Conservation (phyloP, 2,113 vertebrate genomes). For the Xyrauchen texanus region DNA sequence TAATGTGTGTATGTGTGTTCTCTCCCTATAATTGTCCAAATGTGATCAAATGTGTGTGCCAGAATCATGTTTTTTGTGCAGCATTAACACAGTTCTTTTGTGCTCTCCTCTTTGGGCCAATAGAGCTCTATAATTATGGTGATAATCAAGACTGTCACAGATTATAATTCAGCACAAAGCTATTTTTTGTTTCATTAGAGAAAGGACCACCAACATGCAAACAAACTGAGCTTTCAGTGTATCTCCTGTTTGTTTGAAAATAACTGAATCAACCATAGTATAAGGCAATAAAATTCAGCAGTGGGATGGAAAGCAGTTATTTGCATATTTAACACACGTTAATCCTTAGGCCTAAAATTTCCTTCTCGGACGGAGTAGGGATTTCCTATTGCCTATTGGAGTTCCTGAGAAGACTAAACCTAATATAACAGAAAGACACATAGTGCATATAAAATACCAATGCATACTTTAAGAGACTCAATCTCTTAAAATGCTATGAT, state of each 20-base stretch:
- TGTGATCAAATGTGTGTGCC: conserved; percentile 64
- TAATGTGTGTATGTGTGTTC: conserved; percentile 58
- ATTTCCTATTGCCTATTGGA: not conserved
- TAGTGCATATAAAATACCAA: no score
- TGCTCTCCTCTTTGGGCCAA: conserved; percentile 63
- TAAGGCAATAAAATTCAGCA: no score
- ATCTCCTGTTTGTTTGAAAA: conserved; percentile 11
- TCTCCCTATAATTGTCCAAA: conserved; percentile 66
- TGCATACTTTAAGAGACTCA: no score
- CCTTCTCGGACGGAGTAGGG: not conserved
- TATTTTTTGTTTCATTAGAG: conserved; percentile 62
- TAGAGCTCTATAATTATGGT: conserved; percentile 70
- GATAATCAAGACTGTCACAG: conserved; percentile 54
- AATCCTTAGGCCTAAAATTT: not conserved
- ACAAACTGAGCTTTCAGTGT: conserved; percentile 1
- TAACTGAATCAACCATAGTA: no score
- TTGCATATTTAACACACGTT: not conserved
- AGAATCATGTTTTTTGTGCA: conserved; percentile 70
- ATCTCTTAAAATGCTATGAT: no score
- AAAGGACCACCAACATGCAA: conserved; percentile 52
- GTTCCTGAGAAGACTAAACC: not conserved
- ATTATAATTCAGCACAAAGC: conserved; percentile 59
- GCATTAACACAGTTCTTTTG: conserved; percentile 68
- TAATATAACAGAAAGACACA: no score
- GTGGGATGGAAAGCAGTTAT: not conserved